Conservation (phyloP, 1,140 invertebrate genomes). For the Brachionus plicatilis region DNA sequence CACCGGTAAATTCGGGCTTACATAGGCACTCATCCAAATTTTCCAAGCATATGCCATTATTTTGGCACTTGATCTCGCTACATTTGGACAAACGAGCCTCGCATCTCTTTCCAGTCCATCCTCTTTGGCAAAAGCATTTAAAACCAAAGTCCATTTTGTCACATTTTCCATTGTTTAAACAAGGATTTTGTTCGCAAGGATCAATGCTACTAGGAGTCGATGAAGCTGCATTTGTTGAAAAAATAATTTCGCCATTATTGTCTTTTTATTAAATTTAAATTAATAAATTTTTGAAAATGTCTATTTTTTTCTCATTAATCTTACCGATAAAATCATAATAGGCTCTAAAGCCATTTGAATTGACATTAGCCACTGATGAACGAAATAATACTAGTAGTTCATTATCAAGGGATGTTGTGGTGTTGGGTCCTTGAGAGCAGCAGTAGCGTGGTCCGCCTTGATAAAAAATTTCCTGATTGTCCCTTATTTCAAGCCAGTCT, state of each 20-base stretch:
- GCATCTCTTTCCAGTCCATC: slow-evolving; percentile 43
- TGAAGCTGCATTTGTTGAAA: not conserved
- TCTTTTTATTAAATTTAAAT: not conserved
- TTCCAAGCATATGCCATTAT: slow-evolving; percentile 46
- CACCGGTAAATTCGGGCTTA: slow-evolving; percentile 45
- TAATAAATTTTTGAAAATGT: not conserved
- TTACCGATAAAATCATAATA: slow-evolving; percentile 24
- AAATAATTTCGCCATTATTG: not conserved
- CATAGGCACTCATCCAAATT: slow-evolving; percentile 47
- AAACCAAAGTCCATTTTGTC: slow-evolving; percentile 35
- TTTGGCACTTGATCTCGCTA: slow-evolving; percentile 54
- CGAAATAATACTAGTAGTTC: slow-evolving; percentile 24
- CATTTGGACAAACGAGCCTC: slow-evolving; percentile 80
- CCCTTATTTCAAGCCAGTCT: slow-evolving; percentile 40
- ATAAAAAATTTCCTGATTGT: not conserved
- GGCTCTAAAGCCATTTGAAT: slow-evolving; percentile 29
- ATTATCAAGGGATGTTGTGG: not conserved
- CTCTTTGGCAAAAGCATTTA: not conserved
- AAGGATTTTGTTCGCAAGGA: slow-evolving; percentile 61
- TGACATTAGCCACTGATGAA: not conserved
- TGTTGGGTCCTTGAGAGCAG: not conserved
- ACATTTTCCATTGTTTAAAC: slow-evolving; percentile 66
- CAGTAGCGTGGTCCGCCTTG: slow-evolving; percentile 39
- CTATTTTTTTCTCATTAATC: not conserved
- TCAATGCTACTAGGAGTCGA: slow-evolving; percentile 61